phyloP scores from a whole-genome alignment of 2,113 vertebrate genomes.

The Tachuris rubrigastra region DNA sequence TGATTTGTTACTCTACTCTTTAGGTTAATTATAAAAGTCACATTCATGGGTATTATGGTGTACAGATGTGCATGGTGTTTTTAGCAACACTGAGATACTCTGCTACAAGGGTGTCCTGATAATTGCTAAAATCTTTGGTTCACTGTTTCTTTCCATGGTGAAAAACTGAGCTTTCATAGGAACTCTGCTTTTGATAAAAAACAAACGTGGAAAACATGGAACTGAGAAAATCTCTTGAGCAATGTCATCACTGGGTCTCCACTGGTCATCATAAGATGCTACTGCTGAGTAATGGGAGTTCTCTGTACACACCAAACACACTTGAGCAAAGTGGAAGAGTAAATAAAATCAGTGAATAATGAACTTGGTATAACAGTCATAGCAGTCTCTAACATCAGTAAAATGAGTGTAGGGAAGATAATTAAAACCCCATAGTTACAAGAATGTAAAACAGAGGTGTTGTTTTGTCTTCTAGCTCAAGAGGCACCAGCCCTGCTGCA shows the following conservation, averaged over 20 bases:
- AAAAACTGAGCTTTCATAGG: background rate
- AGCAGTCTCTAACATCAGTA: background rate
- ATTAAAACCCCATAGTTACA: background rate
- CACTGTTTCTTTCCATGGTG: background rate
- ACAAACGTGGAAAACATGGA: background rate
- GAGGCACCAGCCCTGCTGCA: conserved; percentile 82
- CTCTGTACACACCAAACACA: background rate
- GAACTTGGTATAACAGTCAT: background rate
- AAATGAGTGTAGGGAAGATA: background rate
- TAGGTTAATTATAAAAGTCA: background rate
- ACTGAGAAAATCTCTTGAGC: background rate
- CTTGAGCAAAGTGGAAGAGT: background rate
- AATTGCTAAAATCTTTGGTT: background rate
- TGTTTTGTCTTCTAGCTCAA: conserved; percentile 79
- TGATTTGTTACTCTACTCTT: background rate
- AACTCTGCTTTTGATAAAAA: background rate
- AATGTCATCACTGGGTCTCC: background rate
- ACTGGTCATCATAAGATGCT: background rate
- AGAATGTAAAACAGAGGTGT: conserved; percentile 38
- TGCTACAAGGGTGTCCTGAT: background rate
- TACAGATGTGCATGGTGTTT: background rate
- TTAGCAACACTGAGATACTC: background rate
- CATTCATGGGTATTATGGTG: accelerated
- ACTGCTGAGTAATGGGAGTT: background rate
- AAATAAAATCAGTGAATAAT: background rate